Evolutionary conservation across 2,113 vertebrate species (phyloP), one percentile per base, ranked within the genome.

Genomic region (Gambusia holbrooki): DNA sequence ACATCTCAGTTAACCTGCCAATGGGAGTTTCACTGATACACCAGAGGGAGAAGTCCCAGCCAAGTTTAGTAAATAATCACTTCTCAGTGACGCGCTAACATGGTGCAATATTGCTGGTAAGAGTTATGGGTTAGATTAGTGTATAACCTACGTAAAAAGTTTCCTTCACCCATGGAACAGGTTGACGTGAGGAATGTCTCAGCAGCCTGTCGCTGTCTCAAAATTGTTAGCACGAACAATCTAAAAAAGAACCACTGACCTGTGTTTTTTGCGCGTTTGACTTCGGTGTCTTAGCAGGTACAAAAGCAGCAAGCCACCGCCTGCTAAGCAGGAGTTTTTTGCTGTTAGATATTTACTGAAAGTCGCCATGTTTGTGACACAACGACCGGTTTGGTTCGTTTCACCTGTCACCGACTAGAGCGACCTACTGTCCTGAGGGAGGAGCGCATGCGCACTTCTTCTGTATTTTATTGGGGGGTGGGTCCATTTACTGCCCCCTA

Each of bases 281-380:
- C 94, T 89, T 82, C 95, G 90, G 54, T 83, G 93, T 71, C 82
- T 94, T 3, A 98, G 88, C 68, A 97, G 72, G 79, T 95, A 96
- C 0, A 97, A 80, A 28, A 95, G 66, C 40, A 96, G 80, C 71
- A 97, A 76, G 33, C 94, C 82, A 9, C 95, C 95, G 27, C 95
- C 96, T 3, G 95, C 96, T 86, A 96, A 87, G 62, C 96, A 95
- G 11, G 95, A 96, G 84, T 96, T 96, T 61, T 93, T 97, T 69
- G 93, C 93, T 27, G 97, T 97, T 70, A 98, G 48, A 81, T 96
- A 96, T 90, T 96, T 98, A 94, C 97, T 98, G 89, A 97, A 92
- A 63, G 93, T 94, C 92, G 96, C 97, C 97, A 98, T 99, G 84
- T 93, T 92, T 62, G 80, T 70, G 54, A 81, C 84, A 81, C 84